A percentile compares a stretch with the other conserved stretches of the same genome.
Evolutionary conservation across 2,888 invertebrate genomes (phyloP).

Genomic region (Ophioninae sp.): DNA sequence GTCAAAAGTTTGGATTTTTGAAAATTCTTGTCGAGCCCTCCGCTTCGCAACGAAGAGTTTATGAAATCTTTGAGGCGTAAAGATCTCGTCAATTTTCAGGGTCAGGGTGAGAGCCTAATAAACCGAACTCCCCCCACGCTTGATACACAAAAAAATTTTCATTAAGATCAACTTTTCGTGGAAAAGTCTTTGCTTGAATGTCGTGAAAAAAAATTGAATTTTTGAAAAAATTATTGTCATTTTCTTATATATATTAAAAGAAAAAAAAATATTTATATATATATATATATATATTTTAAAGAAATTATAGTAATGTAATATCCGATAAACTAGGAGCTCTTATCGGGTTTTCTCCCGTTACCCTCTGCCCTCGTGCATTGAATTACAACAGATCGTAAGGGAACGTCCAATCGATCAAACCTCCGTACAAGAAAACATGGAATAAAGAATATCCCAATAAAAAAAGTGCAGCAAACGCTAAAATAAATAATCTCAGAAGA

Average conservation of each 20-base stretch:
- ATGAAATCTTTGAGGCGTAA: neutral
- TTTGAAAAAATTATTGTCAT: no score
- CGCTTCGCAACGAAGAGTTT: neutral
- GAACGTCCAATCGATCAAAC: neutral
- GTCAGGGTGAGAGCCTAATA: neutral
- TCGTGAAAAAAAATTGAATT: neutral
- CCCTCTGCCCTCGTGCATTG: no score
- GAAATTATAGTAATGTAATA: no score
- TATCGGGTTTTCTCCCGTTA: no score
- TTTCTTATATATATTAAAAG: no score
- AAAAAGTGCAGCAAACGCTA: no score
- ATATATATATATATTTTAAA: no score
- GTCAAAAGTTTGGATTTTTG: neutral
- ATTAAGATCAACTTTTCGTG: neutral
- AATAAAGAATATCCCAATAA: neutral
- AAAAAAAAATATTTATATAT: no score
- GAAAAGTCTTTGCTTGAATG: neutral
- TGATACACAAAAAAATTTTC: neutral
- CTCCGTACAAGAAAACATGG: neutral
- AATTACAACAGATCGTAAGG: no score
- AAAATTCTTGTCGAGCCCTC: neutral
- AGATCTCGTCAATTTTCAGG: neutral
- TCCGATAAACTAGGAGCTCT: no score
- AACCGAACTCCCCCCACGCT: neutral
- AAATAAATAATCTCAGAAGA: neutral